Base-by-base conservation (phyloP, 2,797 vertebrate genomes). In the Hafferia zeledoni region DNA sequence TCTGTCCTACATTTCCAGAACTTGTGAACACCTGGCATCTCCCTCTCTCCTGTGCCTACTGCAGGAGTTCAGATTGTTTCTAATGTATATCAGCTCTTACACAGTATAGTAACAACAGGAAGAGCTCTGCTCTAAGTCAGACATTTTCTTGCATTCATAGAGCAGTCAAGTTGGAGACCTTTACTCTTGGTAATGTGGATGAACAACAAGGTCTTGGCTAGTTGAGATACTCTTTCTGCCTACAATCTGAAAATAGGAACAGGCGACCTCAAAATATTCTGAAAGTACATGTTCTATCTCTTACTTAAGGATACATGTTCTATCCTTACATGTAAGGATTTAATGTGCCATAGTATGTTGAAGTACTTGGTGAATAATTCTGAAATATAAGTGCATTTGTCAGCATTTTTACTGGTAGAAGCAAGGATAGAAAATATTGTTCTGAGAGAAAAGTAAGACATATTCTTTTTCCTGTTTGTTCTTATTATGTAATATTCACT, bases 361-460 rank as follows among this genome's bases (percentile, higher is more conserved):
- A 81, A 78, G 33, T 35, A 60, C 23, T 33, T 25, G 19, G 13
- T 33, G 41, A 85, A 59, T 74, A 63, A 49, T 78, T 57, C 4
- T 1, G 52, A 72, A 71, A 77, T 37, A 6, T 9, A 55, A 56
- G 4, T 75, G 52, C 5, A 23, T 75, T 88, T 81, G 8, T 63
- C 50, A 61, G 28, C 47, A 46, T 55, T 35, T 50, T 76, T 39
- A 84, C 30, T 74, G 43, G 17, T 63, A 3, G 70, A 76, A 85
- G 10, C 22, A 94, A 80, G 52, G 28, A 74, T 14, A 35, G 49
- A 87, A 90, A 90, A 75, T 27, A 39, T 3, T 77, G 90, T 55
- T 67, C n/a, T 28, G 20, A 31, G 25, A 67, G 33, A 79, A 78
- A 94, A 88, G 7, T 5, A 67, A 7, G 8, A 25, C 24, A 4